These are phyloP conservation scores for Leucophora obtusa DNA, from an alignment of 2,888 invertebrate species.

Conservation along the genomic window DNA sequence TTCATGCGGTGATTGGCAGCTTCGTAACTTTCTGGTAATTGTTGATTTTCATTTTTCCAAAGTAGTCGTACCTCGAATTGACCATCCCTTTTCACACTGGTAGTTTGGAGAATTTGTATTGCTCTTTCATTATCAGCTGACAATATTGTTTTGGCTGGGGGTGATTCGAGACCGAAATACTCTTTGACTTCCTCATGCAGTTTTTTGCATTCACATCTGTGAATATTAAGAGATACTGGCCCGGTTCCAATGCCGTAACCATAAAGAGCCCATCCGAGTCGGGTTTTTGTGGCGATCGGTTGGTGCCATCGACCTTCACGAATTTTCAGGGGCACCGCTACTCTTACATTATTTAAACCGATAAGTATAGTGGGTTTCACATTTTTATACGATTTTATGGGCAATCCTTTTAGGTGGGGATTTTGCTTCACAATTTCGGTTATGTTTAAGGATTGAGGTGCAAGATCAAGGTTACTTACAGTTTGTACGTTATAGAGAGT, in stretches of 20 bases:
- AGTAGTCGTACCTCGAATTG: slow-evolving; percentile 44
- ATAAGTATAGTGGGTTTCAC: no score
- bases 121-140: slow-evolving; percentile 50
- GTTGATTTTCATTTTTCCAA: slow-evolving; percentile 49
- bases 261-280: no score
- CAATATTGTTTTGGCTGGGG: slow-evolving; percentile 35
- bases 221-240: slow-evolving; percentile 21
- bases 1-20: slow-evolving; percentile 30
- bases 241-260: no score
- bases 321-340: neutral
- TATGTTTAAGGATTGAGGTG: no score
- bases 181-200: slow-evolving; percentile 51
- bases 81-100: slow-evolving; percentile 10
- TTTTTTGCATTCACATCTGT: slow-evolving; percentile 40
- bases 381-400: no score
- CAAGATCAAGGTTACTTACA: no score
- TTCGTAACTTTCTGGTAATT: slow-evolving; percentile 48
- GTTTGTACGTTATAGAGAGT: no score
- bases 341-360: no score
- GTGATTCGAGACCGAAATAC: slow-evolving; percentile 41
- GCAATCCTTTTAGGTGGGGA: no score
- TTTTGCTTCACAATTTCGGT: no score
- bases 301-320: slow-evolving; percentile 39
- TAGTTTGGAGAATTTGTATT: slow-evolving; percentile 40
- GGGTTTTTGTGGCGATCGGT: slow-evolving; percentile 13